Conservation (phyloP, 1,140 invertebrate species). For the Drosophila orena region DNA sequence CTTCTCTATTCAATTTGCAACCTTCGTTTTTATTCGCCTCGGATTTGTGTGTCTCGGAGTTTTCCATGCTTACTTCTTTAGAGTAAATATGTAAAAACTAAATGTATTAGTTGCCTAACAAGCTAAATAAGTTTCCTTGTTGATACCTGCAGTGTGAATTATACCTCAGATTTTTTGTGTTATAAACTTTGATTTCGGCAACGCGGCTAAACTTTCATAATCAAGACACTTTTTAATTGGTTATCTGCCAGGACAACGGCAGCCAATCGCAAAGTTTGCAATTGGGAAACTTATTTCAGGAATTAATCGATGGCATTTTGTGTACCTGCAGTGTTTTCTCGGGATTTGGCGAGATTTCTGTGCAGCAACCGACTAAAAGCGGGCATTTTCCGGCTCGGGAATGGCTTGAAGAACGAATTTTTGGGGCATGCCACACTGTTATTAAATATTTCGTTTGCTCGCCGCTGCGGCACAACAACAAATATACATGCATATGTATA, state of each 20-base stretch:
- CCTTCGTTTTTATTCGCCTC: not conserved
- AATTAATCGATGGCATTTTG: slow-evolving; percentile 8
- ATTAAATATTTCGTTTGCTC: slow-evolving; percentile 27
- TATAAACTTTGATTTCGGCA: no score
- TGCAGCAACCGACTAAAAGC: not conserved
- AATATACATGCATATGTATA: slow-evolving; percentile 10
- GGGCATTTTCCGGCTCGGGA: not conserved
- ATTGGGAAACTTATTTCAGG: not conserved
- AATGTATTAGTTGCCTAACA: not conserved
- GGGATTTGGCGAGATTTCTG: not conserved
- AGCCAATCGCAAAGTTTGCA: slow-evolving; percentile 7
- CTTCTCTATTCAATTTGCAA: slow-evolving; percentile 14
- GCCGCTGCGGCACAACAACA: not conserved
- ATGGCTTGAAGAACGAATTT: slow-evolving; percentile 1
- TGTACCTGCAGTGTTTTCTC: not conserved
- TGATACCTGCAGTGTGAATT: no score
- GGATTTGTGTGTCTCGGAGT: not conserved
- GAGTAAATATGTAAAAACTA: not conserved
- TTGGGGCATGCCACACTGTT: slow-evolving; percentile 11
- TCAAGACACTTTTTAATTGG: slow-evolving; percentile 35
- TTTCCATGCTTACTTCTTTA: not conserved
- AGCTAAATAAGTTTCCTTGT: no score
- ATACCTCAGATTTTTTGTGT: no score
- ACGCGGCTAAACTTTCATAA: slow-evolving; percentile 18
- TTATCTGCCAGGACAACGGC: slow-evolving; percentile 9